Base-by-base conservation (phyloP, 2,888 invertebrate genomes). In the Orchestes rusci region DNA sequence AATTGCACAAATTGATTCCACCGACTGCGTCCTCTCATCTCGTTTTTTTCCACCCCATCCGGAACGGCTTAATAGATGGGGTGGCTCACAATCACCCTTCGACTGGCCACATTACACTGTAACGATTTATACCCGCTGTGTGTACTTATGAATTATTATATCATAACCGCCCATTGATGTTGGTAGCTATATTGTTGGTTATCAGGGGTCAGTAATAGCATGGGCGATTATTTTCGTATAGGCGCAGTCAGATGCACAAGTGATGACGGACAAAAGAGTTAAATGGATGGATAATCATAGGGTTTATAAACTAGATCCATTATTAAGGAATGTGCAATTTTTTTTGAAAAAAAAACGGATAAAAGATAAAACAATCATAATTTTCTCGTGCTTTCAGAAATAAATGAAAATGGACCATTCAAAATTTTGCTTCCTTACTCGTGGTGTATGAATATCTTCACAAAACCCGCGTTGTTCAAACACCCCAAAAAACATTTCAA, bases 211-310 rank as follows among this genome's bases (percentile, higher is more conserved):
- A 17, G 31, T 23, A 45, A 50, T 44, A 18, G 45, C 47, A 51
- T 53, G 53, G 45, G 10, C 48, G 15, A 28, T 33, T 45, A 46
- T 17, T 55, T 49, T 55, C 15, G 64, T 64, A 63, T 64, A 61
- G 56, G 57, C 58, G 50, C 64, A 67, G 66, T 67, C 68, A 67
- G 65, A 65, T 66, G 67, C 60, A 63, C 65, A 68, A 68, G 68
- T 68, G 68, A 62, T 44, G 40, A 41, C 57, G 59, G 43, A 62
- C 66, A 64, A 67, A 65, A 65, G 61, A 61, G 61, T 62, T 65
- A 65, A 64, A 65, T 67, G 64, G 60, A 55, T 59, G 57, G 57
- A 56, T 64, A 63, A 62, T 60, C 62, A n/a, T n/a, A n/a, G n/a
- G n/a, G n/a, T n/a, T n/a, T n/a, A n/a, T n/a, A n/a, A n/a, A n/a